Percentiles rank a stretch among this genome's conserved stretches.
Evolutionary conservation across 2,888 invertebrate genomes (phyloP).

Genomic region (Drosophila maculinotata): DNA sequence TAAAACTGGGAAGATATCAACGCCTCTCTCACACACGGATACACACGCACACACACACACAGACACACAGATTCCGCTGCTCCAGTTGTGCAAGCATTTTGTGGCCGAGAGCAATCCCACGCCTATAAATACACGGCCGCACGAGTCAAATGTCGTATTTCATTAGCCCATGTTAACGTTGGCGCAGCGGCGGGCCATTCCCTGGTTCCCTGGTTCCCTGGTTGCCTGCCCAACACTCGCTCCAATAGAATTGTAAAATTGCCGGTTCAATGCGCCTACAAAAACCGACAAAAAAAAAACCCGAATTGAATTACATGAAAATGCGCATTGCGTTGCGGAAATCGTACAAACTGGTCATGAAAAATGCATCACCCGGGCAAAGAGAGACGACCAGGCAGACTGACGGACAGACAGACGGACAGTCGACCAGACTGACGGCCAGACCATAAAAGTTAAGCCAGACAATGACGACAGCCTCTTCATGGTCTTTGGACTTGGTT

Average conservation of each 20-base stretch:
- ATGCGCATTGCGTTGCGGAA: constrained; percentile 75
- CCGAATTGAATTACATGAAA: constrained; percentile 78
- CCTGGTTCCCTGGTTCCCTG: too few relatives aligned
- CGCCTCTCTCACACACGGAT: constrained; percentile 32
- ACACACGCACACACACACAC: background rate
- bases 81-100: constrained; percentile 33
- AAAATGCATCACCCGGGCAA: constrained; percentile 70
- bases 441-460: constrained; percentile 55
- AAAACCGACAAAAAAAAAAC: constrained; percentile 42
- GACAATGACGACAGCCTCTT: constrained; percentile 59
- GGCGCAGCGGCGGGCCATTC: constrained; percentile 61
- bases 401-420: constrained; percentile 26
- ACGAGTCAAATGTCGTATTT: constrained; percentile 79
- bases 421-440: constrained; percentile 23
- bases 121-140: constrained; percentile 71
- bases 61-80: constrained; percentile 22
- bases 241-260: constrained; percentile 75
- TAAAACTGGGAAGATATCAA: constrained; percentile 39
- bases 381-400: constrained; percentile 9
- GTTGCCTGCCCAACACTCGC: constrained; percentile 32
- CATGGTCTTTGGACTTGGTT: constrained; percentile 23
- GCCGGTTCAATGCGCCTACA: constrained; percentile 58
- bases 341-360: constrained; percentile 80
- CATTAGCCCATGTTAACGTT: constrained; percentile 73
- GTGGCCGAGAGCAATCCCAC: constrained; percentile 74